A percentile compares a stretch with the other conserved stretches of the same genome.
Conservation (phyloP, 2,113 vertebrate species). For the Synodontis membranacea region DNA sequence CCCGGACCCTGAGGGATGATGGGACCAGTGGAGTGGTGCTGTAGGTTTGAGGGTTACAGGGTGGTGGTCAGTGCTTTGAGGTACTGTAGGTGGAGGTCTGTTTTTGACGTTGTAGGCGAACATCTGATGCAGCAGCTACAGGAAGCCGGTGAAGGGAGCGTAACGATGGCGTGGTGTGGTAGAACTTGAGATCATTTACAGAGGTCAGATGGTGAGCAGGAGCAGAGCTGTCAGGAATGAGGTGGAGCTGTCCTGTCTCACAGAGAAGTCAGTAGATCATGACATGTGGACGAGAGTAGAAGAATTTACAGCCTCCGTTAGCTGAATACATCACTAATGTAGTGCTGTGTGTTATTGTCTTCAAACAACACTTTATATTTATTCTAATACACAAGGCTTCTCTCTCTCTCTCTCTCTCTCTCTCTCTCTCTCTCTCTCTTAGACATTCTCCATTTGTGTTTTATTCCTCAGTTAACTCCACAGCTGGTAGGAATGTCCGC, state of each 20-base stretch:
- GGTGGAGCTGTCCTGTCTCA: not conserved
- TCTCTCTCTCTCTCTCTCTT: not conserved
- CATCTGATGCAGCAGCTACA: not conserved
- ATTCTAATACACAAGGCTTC: not conserved
- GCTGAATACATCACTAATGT: not conserved
- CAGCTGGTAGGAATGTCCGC: not conserved
- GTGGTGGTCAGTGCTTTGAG: not conserved
- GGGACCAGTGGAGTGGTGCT: not conserved
- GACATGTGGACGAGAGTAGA: not conserved
- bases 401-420: conserved; percentile 8
- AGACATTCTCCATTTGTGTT: not conserved
- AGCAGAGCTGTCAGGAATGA: not conserved
- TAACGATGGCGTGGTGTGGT: too few species aligned
- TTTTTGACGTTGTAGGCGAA: not conserved
- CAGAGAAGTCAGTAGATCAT: not conserved
- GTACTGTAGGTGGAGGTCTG: not conserved
- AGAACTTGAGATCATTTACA: not conserved
- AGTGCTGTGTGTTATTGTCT: not conserved
- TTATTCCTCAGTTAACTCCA: not conserved
- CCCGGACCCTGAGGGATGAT: not conserved
- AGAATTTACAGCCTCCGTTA: not conserved
- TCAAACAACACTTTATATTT: not conserved
- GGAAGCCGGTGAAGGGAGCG: not conserved
- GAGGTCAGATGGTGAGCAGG: conserved; percentile 1
- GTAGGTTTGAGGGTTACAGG: too few species aligned